These are phyloP conservation scores for Bombus polaris DNA, from an alignment of 1,140 invertebrate species.

Conservation along the genomic window DNA sequence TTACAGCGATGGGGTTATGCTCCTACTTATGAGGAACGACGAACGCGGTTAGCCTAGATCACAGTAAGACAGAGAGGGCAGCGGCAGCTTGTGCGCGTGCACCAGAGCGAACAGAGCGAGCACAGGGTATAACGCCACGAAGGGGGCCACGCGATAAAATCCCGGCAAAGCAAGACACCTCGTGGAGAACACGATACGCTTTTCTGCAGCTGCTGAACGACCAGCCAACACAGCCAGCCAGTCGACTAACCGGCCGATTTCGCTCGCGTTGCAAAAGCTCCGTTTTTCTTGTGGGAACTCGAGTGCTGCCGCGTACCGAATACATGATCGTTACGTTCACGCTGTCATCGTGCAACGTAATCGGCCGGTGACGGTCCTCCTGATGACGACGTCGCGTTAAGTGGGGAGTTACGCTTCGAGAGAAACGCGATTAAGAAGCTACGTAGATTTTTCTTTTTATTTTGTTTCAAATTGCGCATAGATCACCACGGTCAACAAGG, in stretches of 20 bases:
- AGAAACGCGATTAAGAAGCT: neutral
- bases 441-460: too few species aligned
- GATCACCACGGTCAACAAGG: too few species aligned
- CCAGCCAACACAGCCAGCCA: neutral
- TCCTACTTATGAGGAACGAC: constrained; percentile 54
- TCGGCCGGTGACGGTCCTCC: neutral
- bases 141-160: constrained; percentile 27
- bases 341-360: neutral
- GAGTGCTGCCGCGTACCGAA: neutral
- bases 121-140: constrained; percentile 8
- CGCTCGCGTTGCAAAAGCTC: constrained; percentile 22
- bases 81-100: neutral
- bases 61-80: constrained; percentile 10
- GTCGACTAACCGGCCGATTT: neutral
- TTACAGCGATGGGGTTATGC: constrained; percentile 54
- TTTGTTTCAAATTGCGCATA: too few species aligned
- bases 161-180: constrained; percentile 15
- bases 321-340: neutral
- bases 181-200: constrained; percentile 16
- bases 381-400: neutral
- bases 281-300: constrained; percentile 4
- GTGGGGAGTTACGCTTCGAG: neutral
- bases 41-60: constrained; percentile 62
- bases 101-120: constrained; percentile 2
- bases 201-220: constrained; percentile 7